phyloP scores from a whole-genome alignment of 2,113 vertebrate species.

The Phrynocephalus versicolor region DNA sequence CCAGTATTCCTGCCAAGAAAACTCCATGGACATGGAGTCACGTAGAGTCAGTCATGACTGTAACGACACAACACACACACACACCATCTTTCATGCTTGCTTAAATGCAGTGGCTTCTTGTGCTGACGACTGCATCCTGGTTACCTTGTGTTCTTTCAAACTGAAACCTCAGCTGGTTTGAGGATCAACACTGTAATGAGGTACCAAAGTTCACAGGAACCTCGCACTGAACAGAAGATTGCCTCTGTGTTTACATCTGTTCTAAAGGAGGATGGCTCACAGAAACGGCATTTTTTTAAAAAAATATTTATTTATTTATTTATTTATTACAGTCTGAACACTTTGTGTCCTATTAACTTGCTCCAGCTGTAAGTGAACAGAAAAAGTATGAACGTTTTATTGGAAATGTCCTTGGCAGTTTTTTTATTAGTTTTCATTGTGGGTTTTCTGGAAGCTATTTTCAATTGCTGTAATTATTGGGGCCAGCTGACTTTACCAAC shows the following conservation, averaged over 20 bases:
- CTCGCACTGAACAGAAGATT: background rate
- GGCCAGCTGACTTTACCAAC: constrained; percentile 36
- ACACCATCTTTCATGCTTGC: background rate
- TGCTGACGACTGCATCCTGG: too few species aligned
- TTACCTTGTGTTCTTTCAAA: background rate
- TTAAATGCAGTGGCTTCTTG: background rate
- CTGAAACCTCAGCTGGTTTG: too few species aligned
- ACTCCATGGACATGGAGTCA: too few species aligned
- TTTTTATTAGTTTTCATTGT: constrained; percentile 48
- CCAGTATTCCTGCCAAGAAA: too few species aligned
- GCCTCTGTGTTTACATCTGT: background rate
- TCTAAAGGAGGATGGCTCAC: background rate
- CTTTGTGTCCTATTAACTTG: background rate
- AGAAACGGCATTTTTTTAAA: background rate
- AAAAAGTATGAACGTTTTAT: constrained; percentile 34
- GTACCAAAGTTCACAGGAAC: background rate
- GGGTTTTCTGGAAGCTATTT: constrained; percentile 32
- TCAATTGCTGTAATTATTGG: constrained; percentile 34
- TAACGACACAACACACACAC: too few species aligned
- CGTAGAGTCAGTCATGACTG: too few species aligned
- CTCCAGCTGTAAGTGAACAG: background rate
- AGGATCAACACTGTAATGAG: background rate
- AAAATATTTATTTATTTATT: too few species aligned
- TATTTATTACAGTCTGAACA: background rate
- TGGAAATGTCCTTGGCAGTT: constrained; percentile 9